Base-by-base conservation (phyloP, 2,888 invertebrate genomes). In the Octonoba sinensis region DNA sequence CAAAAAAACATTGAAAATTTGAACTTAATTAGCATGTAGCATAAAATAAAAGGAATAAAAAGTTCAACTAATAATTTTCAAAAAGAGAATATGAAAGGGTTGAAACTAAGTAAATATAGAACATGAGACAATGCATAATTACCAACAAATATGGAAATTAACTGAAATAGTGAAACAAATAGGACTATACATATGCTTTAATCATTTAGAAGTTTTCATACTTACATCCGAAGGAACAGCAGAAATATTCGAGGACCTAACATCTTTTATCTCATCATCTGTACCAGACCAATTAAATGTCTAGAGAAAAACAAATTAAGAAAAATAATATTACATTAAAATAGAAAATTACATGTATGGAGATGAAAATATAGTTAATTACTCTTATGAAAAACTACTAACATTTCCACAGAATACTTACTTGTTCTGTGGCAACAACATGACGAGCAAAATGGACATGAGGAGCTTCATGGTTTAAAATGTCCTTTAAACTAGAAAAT, bases 381-480 rank as follows among this genome's bases (percentile, higher is more conserved):
- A 47, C 12, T 47, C 12, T 15, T 47, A 47, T 47, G 11, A 15
- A 47, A 15, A 20, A 56, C 18, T 22, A n/a, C 0, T 24, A 49
- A 46, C 46, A 46, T 6, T 36, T 3, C 6, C 1, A 54, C 1
- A 20, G 11, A 46, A 49, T 13, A 64, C 86, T 84, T 85, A 90
- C 90, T 88, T 90, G 93, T 62, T 95, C 95, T 0, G 94, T 94
- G 71, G 92, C 92, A 1, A 96, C 96, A 2, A 96, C 96, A 90
- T 95, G 94, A 87, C 86, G 86, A 18, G 88, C 88, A 72, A 88
- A 88, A 78, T 87, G 85, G 12, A 88, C 87, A 82, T 87, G 87
- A 73, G 86, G 86, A 0, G 87, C 87, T 24, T 83, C 84, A 15
- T 64, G n/a, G 16, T 72, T 72, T 20, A 69, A 72, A 16, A 83